Evolutionary conservation across 2,113 vertebrate species (phyloP).

Genomic region (Speoplatyrhinus poulsoni): DNA sequence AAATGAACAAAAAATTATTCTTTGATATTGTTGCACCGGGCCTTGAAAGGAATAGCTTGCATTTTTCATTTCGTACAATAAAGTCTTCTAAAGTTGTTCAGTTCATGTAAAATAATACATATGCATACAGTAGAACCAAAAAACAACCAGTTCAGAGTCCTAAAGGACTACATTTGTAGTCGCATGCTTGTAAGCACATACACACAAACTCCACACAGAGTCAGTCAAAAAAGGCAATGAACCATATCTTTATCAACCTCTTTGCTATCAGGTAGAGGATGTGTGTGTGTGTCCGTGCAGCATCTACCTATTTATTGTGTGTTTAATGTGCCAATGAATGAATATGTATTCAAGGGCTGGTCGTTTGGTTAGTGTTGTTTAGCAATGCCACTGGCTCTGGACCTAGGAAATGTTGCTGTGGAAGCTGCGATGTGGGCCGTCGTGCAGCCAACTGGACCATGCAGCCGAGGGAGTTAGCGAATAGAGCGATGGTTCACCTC

Average conservation of each 20-base stretch:
- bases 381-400: constrained; percentile 9
- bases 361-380: constrained; percentile 12
- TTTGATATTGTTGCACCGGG: constrained; percentile 3
- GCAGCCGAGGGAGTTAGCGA: constrained; percentile 46
- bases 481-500: constrained; percentile 33
- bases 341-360: neutral
- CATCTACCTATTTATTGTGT: no score
- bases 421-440: constrained; percentile 29
- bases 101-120: neutral
- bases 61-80: constrained; percentile 7
- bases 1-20: constrained; percentile 25
- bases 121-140: no score
- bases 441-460: constrained; percentile 29
- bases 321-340: no score
- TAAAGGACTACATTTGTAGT: no score
- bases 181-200: no score
- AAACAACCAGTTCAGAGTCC: no score
- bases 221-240: no score
- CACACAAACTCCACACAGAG: no score
- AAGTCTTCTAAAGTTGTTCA: neutral
- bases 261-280: no score
- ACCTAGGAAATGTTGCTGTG: constrained; percentile 24
- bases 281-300: no score
- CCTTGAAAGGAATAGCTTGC: constrained; percentile 5
- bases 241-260: no score